phyloP scores from a whole-genome alignment of 2,113 vertebrate genomes.

The Naja naja region DNA sequence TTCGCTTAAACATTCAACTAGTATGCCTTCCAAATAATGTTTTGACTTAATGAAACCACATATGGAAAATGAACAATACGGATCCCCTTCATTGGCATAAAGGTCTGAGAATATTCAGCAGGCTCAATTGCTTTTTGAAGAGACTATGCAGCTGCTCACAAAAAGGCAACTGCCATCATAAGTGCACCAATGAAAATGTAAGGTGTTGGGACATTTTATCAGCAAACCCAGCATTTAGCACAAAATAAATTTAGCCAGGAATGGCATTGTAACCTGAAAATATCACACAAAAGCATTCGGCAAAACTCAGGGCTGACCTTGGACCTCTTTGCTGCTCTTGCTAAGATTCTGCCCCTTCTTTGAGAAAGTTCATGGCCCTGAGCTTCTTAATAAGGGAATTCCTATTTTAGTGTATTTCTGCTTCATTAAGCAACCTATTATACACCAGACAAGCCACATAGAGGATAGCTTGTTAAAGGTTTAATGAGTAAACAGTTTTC shows the following conservation, averaged over 20 bases:
- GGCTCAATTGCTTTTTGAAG: neutral
- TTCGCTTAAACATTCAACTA: slow-evolving; percentile 1
- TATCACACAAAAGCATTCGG: neutral
- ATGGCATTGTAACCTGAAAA: neutral
- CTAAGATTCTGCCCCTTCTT: neutral
- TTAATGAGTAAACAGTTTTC: slow-evolving; percentile 51
- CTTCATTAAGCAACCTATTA: neutral
- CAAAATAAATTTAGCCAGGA: neutral
- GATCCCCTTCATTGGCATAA: neutral
- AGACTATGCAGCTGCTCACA: neutral
- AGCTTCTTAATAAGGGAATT: rapidly evolving
- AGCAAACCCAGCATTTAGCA: neutral
- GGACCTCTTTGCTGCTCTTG: neutral
- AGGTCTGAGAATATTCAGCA: neutral
- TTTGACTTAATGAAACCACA: slow-evolving; percentile 6
- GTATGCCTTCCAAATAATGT: slow-evolving; percentile 8
- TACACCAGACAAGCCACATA: slow-evolving; percentile 26
- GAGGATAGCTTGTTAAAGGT: slow-evolving; percentile 39
- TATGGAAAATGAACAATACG: slow-evolving; percentile 21
- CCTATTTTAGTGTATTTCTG: slow-evolving; percentile 15
- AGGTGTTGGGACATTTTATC: slow-evolving; percentile 4
- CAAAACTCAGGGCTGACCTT: neutral
- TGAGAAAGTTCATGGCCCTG: neutral
- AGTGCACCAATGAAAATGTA: slow-evolving; percentile 13
- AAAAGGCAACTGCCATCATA: slow-evolving; percentile 10